Evolutionary conservation across 2,888 invertebrate genomes (phyloP), one percentile per base, ranked within the genome.

Genomic region (Aethes cnicana): DNA sequence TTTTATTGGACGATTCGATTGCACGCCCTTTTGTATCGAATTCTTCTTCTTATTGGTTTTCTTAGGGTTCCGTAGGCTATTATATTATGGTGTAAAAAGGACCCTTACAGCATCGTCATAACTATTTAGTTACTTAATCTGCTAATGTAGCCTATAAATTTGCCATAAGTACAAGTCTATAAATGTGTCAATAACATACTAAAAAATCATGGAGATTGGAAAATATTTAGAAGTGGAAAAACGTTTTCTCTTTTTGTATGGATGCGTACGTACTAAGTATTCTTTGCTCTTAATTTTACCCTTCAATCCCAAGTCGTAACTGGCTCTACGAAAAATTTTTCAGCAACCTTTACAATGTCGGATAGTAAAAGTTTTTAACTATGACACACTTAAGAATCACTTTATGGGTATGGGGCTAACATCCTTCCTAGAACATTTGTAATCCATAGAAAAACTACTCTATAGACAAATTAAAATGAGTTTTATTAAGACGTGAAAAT

Each of bases 311-410:
- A 2, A 17, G 33, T 42, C 25, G 37, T 50, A 43, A 36, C 28
- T 32, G 33, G 30, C 23, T 25, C 23, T 4, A n/a, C 8, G 20
- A 14, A 52, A 39, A 37, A 39, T 37, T 43, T 39, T 39, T 14
- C 18, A 11, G 18, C n/a, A n/a, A 52, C 20, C 44, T 46, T 46
- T 32, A 52, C 46, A 52, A 46, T 52, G 52, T 46, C 6, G 46
- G 44, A 37, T 12, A 50, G 37, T 46, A 52, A 46, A 52, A 52
- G 46, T 9, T 39, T 52, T 52, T 52, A n/a, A n/a, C n/a, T n/a
- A 52, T 16, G 32, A 23, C 16, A 44, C 52, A 39, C 52, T 46
- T 39, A 46, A 39, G 52, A 32, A 46, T 52, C 52, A 37, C 26
- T 52, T 52, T 52, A 39, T 25, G 11, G 26, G 11, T 52, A n/a